Conservation (phyloP, 2,113 vertebrate species). For the Girardinichthys multiradiatus region DNA sequence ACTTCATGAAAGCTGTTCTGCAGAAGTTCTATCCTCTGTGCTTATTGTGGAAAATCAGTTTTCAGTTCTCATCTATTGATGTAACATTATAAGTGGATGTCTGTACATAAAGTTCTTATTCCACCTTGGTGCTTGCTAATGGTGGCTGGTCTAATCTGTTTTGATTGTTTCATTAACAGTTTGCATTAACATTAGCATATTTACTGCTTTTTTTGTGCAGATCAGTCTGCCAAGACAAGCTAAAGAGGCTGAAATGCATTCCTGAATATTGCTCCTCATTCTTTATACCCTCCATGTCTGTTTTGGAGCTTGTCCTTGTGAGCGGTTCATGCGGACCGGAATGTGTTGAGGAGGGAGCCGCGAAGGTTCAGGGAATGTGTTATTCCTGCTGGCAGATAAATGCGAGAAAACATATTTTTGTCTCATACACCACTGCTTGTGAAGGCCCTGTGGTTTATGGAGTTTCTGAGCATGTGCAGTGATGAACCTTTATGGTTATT, state of each 20-base stretch:
- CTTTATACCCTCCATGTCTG: not conserved
- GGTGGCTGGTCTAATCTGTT: slow-evolving; percentile 27
- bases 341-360: slow-evolving; percentile 41
- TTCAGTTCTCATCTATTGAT: too few species aligned
- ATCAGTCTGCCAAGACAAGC: slow-evolving; percentile 1
- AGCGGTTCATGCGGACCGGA: slow-evolving; percentile 24
- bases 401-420: slow-evolving; percentile 51
- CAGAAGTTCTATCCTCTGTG: too few species aligned
- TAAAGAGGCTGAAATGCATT: slow-evolving; percentile 1
- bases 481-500: slow-evolving; percentile 50
- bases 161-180: slow-evolving; percentile 6
- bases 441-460: slow-evolving; percentile 23
- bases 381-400: slow-evolving; percentile 37
- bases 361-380: slow-evolving; percentile 48
- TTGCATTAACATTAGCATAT: not conserved
- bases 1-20: too few species aligned
- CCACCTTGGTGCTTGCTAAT: not conserved
- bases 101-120: not conserved
- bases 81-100: not conserved
- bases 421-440: slow-evolving; percentile 33
- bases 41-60: too few species aligned
- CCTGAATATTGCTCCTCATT: slow-evolving; percentile 1
- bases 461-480: slow-evolving; percentile 25
- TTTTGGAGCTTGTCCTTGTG: slow-evolving; percentile 4
- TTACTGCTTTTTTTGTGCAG: slow-evolving; percentile 25